Evolutionary conservation across 2,888 invertebrate species (phyloP).

Genomic region (Malthinus seriepunctatus): DNA sequence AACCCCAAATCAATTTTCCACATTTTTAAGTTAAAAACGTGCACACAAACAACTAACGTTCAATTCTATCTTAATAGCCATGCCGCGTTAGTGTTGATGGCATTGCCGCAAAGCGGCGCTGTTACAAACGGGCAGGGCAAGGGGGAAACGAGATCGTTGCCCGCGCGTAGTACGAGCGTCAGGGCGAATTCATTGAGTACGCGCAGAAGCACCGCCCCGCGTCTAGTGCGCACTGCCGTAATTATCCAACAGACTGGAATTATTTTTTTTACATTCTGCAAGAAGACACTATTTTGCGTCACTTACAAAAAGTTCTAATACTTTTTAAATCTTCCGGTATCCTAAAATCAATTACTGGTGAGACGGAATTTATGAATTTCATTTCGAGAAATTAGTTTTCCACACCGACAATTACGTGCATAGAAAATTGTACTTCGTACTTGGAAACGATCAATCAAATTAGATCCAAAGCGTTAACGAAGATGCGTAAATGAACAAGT

Average conservation of each 20-base stretch:
- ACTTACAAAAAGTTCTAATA: too few relatives aligned
- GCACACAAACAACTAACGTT: constrained; percentile 31
- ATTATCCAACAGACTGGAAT: constrained; percentile 40
- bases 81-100: constrained; percentile 45
- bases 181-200: constrained; percentile 48
- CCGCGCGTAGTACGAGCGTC: constrained; percentile 51
- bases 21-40: constrained; percentile 41
- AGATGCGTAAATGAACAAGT: too few relatives aligned
- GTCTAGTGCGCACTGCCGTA: constrained; percentile 45
- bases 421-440: too few relatives aligned
- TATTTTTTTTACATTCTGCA: too few relatives aligned
- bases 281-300: too few relatives aligned
- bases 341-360: too few relatives aligned
- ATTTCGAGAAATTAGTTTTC: too few relatives aligned
- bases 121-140: constrained; percentile 10
- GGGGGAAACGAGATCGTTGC: constrained; percentile 49
- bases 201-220: constrained; percentile 49
- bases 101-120: constrained; percentile 47
- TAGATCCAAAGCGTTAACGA: too few relatives aligned
- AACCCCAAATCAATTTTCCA: constrained; percentile 27
- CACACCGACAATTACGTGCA: too few relatives aligned
- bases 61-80: constrained; percentile 33
- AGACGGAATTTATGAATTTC: too few relatives aligned
- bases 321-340: too few relatives aligned
- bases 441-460: too few relatives aligned